phyloP scores from a whole-genome alignment of 1,140 invertebrate species.

The Triops cancriformis region DNA sequence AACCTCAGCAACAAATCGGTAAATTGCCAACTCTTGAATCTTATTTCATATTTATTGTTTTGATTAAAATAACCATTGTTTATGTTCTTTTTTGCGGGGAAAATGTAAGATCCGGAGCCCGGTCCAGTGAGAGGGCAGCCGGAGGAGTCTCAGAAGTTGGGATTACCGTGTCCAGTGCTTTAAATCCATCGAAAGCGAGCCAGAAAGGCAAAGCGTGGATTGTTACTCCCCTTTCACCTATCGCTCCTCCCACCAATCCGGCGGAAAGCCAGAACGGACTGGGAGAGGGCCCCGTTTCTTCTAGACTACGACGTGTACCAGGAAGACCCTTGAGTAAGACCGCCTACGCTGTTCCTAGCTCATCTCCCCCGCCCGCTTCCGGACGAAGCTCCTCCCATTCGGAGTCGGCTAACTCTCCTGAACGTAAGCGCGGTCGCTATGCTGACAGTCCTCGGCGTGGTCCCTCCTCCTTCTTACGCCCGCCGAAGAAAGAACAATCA shows the following conservation, averaged over 20 bases:
- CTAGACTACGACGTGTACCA: constrained; percentile 18
- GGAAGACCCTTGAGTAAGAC: constrained; percentile 19
- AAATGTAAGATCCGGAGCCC: background rate
- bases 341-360: background rate
- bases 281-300: constrained; percentile 23
- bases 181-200: background rate
- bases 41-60: background rate
- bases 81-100: background rate
- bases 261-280: background rate
- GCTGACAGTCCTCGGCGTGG: background rate
- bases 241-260: background rate
- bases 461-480: background rate
- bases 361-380: background rate
- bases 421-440: background rate
- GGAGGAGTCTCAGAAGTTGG: background rate
- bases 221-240: background rate
- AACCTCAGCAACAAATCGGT: background rate
- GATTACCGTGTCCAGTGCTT: background rate
- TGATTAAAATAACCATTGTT: background rate
- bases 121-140: background rate
- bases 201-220: background rate
- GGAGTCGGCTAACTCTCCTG: background rate
- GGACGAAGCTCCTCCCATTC: background rate
- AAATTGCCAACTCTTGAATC: background rate
- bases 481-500: constrained; percentile 2